These are phyloP conservation scores for Myopa testacea DNA, from an alignment of 2,888 invertebrate genomes.

Conservation along the genomic window DNA sequence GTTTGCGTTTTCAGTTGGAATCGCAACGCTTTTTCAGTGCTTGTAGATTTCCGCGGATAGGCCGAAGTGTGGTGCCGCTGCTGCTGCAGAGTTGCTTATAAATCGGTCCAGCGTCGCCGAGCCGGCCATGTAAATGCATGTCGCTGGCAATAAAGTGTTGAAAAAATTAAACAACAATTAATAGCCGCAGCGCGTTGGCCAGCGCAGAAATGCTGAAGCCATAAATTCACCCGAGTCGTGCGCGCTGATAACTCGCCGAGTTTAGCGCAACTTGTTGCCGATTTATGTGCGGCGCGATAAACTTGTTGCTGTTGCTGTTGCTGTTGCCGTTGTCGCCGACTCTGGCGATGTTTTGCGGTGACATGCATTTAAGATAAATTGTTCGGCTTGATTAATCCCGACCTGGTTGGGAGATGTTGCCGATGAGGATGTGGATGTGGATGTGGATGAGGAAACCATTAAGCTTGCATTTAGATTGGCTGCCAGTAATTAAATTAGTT, in stretches of 20 bases:
- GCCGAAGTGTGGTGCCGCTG: background rate
- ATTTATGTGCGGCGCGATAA: slow-evolving; percentile 35
- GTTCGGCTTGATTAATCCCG: slow-evolving; percentile 32
- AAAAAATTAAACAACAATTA: slow-evolving; percentile 55
- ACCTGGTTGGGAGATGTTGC: background rate
- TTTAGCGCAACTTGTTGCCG: slow-evolving; percentile 31
- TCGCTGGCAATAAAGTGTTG: slow-evolving; percentile 47
- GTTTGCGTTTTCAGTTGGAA: background rate
- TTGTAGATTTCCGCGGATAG: background rate
- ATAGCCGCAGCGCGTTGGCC: slow-evolving; percentile 30
- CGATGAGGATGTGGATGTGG: background rate
- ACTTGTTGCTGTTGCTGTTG: slow-evolving; percentile 23
- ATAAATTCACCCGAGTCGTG: slow-evolving; percentile 22
- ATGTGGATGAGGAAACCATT: slow-evolving; percentile 19
- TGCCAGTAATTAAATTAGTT: slow-evolving; percentile 26
- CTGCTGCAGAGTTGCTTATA: slow-evolving; percentile 19
- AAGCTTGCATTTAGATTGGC: slow-evolving; percentile 24
- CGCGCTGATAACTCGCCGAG: slow-evolving; percentile 32
- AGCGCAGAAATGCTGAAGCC: slow-evolving; percentile 5
- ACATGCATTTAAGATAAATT: slow-evolving; percentile 46
- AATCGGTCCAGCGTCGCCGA: slow-evolving; percentile 15
- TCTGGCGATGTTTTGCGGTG: slow-evolving; percentile 31
- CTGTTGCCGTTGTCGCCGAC: background rate
- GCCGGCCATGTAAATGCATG: slow-evolving; percentile 30
- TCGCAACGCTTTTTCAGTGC: background rate